phyloP scores from a whole-genome alignment of 2,888 invertebrate genomes.

The Calliopum simillimum region DNA sequence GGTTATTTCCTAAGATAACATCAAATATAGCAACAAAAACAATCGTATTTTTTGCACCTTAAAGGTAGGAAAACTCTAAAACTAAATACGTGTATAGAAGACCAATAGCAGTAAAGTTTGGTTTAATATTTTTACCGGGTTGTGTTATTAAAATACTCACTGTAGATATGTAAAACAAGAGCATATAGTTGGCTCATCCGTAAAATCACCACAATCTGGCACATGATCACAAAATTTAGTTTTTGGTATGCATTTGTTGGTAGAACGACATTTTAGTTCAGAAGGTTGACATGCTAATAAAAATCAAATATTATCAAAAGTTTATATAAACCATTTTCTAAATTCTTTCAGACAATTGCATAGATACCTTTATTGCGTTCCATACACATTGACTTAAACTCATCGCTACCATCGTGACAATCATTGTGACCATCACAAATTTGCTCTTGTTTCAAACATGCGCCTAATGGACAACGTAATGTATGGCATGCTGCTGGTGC shows the following conservation, averaged over 20 bases:
- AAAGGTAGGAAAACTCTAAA: too few relatives aligned
- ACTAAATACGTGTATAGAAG: too few relatives aligned
- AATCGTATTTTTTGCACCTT: too few relatives aligned
- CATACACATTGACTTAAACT: slow-evolving; percentile 64
- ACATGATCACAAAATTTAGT: slow-evolving; percentile 76
- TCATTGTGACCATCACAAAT: slow-evolving; percentile 78
- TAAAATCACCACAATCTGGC: slow-evolving; percentile 78
- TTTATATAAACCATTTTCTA: not conserved
- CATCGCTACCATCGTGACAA: slow-evolving; percentile 79
- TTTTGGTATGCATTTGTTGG: slow-evolving; percentile 77
- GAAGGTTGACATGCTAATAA: slow-evolving; percentile 72
- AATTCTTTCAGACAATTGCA: not conserved
- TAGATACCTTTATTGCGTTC: slow-evolving; percentile 51
- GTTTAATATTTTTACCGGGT: too few relatives aligned
- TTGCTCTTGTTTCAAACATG: slow-evolving; percentile 72
- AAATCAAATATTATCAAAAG: slow-evolving; percentile 7
- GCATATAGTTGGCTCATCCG: slow-evolving; percentile 77
- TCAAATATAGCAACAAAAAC: too few relatives aligned
- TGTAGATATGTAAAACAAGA: slow-evolving; percentile 76
- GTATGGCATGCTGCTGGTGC: slow-evolving; percentile 67
- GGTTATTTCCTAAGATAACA: too few relatives aligned
- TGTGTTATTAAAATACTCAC: slow-evolving; percentile 51
- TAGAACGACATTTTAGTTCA: slow-evolving; percentile 75
- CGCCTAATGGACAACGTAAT: slow-evolving; percentile 78
- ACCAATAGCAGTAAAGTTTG: too few relatives aligned